Evolutionary conservation across 2,797 vertebrate species (phyloP).

Genomic region (Setipinna tenuifilis): DNA sequence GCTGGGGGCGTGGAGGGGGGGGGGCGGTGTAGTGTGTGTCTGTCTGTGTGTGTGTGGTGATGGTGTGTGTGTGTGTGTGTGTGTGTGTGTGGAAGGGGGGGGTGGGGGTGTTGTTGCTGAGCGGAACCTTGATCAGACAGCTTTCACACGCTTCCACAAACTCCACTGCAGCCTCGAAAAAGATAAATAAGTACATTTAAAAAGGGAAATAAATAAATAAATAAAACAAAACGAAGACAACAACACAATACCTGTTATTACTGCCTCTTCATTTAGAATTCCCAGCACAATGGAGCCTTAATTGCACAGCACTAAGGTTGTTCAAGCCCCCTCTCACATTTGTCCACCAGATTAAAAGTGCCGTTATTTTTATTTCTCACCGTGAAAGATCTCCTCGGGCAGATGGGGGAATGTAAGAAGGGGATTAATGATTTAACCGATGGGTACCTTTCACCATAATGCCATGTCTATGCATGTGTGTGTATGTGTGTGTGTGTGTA

Average conservation of each 20-base stretch:
- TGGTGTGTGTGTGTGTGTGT: background rate
- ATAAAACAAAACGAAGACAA: background rate
- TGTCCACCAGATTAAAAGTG: background rate
- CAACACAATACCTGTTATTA: constrained; percentile 23
- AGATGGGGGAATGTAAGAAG: constrained; percentile 59
- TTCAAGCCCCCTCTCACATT: background rate
- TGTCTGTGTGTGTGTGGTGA: background rate
- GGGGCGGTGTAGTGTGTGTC: background rate
- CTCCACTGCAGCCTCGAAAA: background rate
- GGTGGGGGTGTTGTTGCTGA: background rate
- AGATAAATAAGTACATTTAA: background rate
- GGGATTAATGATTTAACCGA: constrained; percentile 76
- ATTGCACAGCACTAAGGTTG: constrained; percentile 43
- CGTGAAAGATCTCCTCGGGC: constrained; percentile 29
- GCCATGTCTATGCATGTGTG: background rate
- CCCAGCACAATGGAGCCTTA: constrained; percentile 38
- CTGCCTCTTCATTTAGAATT: constrained; percentile 41
- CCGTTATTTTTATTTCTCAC: constrained; percentile 60
- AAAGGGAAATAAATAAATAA: background rate
- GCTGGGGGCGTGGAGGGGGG: background rate
- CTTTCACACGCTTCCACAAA: constrained; percentile 1
- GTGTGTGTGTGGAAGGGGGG: background rate
- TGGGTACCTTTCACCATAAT: constrained; percentile 59
- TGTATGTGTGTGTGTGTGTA: background rate
- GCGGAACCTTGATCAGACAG: constrained; percentile 1